Percentiles rank a stretch among this genome's conserved stretches.
These are phyloP conservation scores for Oreohelix idahoensis DNA, from an alignment of 1,140 invertebrate species.

Conservation along the genomic window DNA sequence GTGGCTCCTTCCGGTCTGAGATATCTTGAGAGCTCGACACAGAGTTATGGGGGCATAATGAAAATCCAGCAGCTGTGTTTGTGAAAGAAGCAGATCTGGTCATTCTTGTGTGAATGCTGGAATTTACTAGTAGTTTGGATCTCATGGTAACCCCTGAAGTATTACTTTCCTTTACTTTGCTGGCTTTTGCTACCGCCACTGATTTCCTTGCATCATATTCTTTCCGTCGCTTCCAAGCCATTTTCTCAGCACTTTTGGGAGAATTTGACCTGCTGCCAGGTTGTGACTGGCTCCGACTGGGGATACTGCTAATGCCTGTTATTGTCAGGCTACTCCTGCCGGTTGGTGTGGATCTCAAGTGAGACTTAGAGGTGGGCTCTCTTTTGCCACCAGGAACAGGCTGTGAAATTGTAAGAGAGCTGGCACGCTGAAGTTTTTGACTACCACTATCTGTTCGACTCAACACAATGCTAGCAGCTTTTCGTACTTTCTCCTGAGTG, in stretches of 20 bases:
- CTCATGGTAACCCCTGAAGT: background rate
- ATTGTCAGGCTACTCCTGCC: slow-evolving; percentile 51
- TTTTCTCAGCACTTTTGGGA: slow-evolving; percentile 80
- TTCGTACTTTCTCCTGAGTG: background rate
- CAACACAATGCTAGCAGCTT: slow-evolving; percentile 63
- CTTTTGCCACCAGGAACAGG: background rate
- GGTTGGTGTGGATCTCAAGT: slow-evolving; percentile 49
- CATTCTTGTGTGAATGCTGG: slow-evolving; percentile 46
- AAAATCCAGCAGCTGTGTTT: slow-evolving; percentile 52
- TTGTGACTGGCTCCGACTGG: slow-evolving; percentile 48
- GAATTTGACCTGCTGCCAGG: slow-evolving; percentile 61
- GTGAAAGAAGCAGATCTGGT: slow-evolving; percentile 63
- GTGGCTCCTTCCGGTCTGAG: slow-evolving; percentile 48
- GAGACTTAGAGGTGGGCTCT: slow-evolving; percentile 25
- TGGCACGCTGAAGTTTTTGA: slow-evolving; percentile 72
- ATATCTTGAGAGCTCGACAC: slow-evolving; percentile 59
- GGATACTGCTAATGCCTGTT: slow-evolving; percentile 52
- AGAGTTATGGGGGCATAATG: slow-evolving; percentile 48
- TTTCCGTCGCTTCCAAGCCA: slow-evolving; percentile 92
- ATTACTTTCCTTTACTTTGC: slow-evolving; percentile 52
- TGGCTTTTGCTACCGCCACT: slow-evolving; percentile 80
- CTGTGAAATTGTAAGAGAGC: slow-evolving; percentile 44
- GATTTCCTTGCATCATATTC: slow-evolving; percentile 90
- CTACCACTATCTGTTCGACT: slow-evolving; percentile 79
- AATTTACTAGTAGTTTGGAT: background rate